A percentile compares a stretch with the other conserved stretches of the same genome.
Evolutionary conservation across 2,888 invertebrate species (phyloP).

Genomic region (Anaspis maculata): DNA sequence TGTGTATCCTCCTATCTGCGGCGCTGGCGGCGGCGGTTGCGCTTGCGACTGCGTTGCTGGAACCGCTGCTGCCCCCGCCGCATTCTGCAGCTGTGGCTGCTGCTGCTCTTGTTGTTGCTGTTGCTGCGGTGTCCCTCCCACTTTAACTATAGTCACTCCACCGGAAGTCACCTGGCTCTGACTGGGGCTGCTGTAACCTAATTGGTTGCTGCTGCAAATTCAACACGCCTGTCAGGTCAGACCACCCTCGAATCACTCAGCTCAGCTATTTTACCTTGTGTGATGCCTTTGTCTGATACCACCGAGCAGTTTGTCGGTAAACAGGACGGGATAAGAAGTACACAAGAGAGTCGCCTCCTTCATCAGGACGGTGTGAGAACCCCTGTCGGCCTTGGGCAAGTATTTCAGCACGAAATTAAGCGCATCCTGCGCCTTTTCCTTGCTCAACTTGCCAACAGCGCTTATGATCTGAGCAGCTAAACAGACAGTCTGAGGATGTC

Average conservation of each 20-base stretch:
- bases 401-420: slow-evolving; percentile 73
- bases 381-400: slow-evolving; percentile 61
- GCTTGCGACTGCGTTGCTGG: too few species aligned
- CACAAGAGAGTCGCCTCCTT: slow-evolving; percentile 75
- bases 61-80: too few species aligned
- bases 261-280: slow-evolving; percentile 30
- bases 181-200: slow-evolving; percentile 16
- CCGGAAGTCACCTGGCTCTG: slow-evolving; percentile 58
- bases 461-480: slow-evolving; percentile 64
- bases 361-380: slow-evolving; percentile 65
- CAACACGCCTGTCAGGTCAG: background rate
- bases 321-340: slow-evolving; percentile 70
- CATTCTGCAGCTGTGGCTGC: too few species aligned
- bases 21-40: too few species aligned
- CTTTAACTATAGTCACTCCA: slow-evolving; percentile 72
- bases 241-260: background rate
- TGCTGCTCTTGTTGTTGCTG: too few species aligned
- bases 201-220: slow-evolving; percentile 4
- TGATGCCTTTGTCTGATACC: slow-evolving; percentile 61
- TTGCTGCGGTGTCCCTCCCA: slow-evolving; percentile 46
- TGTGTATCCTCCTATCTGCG: slow-evolving; percentile 46
- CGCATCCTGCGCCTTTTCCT: slow-evolving; percentile 72
- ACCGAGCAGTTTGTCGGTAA: slow-evolving; percentile 70
- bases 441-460: slow-evolving; percentile 61
- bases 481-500: slow-evolving; percentile 55